Conservation (phyloP, 2,113 vertebrate genomes). For the Zapornia atra region DNA sequence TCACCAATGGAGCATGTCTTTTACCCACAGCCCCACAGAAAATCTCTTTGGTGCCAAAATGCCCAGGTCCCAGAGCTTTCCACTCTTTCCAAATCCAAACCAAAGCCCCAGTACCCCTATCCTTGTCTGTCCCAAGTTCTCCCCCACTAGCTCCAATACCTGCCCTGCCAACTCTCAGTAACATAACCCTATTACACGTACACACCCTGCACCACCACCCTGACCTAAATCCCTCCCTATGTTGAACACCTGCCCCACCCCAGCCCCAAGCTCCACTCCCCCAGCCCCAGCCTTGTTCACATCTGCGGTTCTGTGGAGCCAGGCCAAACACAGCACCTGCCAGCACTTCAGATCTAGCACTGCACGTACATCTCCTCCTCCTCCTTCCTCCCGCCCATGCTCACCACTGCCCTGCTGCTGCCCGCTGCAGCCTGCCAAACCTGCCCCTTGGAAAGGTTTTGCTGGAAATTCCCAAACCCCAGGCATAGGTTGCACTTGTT, state of each 20-base stretch:
- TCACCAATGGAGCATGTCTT: not conserved
- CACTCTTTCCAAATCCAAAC: not conserved
- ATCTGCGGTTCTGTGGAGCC: not conserved
- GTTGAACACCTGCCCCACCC: rapidly evolving
- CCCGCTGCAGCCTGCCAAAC: not conserved
- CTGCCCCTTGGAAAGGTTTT: not conserved
- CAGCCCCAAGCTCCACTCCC: not conserved
- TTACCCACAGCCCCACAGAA: not conserved
- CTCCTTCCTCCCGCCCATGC: rapidly evolving
- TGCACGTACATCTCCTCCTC: not conserved
- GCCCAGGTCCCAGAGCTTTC: not conserved
- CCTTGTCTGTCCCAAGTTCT: not conserved
- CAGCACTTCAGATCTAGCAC: not conserved
- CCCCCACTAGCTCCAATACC: not conserved
- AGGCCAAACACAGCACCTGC: not conserved
- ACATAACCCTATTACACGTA: rapidly evolving
- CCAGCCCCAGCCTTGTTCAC: not conserved
- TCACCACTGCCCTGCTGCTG: not conserved
- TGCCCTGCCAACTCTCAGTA: not conserved
- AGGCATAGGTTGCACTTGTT: rapidly evolving
- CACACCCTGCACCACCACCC: rapidly evolving
- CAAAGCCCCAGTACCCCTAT: rapidly evolving
- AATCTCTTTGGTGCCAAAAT: not conserved
- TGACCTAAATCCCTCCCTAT: not conserved
- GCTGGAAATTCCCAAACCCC: not conserved